Evolutionary conservation across 2,113 vertebrate genomes (phyloP).

Genomic region (Aleadryas rufinucha): DNA sequence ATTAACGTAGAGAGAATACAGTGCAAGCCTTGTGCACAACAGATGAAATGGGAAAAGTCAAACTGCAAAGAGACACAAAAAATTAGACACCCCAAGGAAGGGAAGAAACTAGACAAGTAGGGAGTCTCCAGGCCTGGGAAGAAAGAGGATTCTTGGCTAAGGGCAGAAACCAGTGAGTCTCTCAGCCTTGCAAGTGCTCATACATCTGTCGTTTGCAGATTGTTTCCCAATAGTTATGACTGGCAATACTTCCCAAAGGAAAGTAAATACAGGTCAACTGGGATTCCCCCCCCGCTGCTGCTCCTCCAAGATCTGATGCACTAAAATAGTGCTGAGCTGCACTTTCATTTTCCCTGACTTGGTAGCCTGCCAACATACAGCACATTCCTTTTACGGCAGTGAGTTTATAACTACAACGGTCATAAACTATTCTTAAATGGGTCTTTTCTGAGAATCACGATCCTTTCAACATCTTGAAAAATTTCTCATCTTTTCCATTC

Average conservation of each 20-base stretch:
- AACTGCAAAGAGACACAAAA: neutral
- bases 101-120: neutral
- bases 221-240: neutral
- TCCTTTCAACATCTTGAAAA: constrained; percentile 48
- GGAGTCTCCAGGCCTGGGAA: neutral
- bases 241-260: neutral
- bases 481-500: constrained; percentile 16
- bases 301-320: neutral
- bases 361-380: neutral
- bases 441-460: neutral
- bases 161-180: neutral
- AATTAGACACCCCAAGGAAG: neutral
- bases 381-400: constrained; percentile 33
- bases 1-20: neutral
- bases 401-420: neutral
- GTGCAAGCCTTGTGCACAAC: neutral
- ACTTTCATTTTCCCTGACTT: neutral
- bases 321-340: neutral
- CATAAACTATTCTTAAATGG: constrained; percentile 39
- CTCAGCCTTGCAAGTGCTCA: neutral
- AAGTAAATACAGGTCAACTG: neutral
- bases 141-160: neutral
- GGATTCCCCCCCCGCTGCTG: neutral
- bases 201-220: neutral
- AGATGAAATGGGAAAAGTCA: neutral